Percentiles rank a stretch among this genome's conserved stretches.
phyloP scores from a whole-genome alignment of 2,113 vertebrate species.

The Cairina moschata region DNA sequence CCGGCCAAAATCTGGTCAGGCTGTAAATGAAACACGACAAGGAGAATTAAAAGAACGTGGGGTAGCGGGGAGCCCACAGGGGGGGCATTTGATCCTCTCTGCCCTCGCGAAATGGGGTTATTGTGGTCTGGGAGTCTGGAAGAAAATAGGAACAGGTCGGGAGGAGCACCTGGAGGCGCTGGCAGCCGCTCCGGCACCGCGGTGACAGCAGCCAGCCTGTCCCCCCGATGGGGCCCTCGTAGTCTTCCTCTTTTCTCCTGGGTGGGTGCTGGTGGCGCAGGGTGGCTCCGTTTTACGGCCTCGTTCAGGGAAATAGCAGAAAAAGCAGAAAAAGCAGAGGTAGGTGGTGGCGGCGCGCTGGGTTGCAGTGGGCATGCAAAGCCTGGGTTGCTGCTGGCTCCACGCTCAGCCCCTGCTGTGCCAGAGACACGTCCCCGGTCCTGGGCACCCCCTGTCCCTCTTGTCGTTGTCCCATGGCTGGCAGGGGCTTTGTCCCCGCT shows the following conservation, averaged over 20 bases:
- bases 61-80: not conserved
- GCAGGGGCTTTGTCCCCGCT: not conserved
- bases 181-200: accelerated
- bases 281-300: accelerated
- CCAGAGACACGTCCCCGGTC: not conserved
- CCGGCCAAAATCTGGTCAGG: not conserved
- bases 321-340: not conserved
- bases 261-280: not conserved
- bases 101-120: accelerated
- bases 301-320: not conserved
- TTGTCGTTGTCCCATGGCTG: not conserved
- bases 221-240: not conserved
- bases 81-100: not conserved
- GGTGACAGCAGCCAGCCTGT: too few species aligned
- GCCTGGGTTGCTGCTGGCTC: not conserved
- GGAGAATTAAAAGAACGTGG: not conserved
- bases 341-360: not conserved
- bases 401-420: not conserved
- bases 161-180: accelerated
- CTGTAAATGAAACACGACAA: not conserved
- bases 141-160: not conserved
- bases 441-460: not conserved
- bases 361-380: accelerated
- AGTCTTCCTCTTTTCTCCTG: not conserved
- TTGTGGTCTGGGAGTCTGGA: accelerated